Base-by-base conservation (phyloP, 2,113 vertebrate genomes). In the Syngnathus floridae region DNA sequence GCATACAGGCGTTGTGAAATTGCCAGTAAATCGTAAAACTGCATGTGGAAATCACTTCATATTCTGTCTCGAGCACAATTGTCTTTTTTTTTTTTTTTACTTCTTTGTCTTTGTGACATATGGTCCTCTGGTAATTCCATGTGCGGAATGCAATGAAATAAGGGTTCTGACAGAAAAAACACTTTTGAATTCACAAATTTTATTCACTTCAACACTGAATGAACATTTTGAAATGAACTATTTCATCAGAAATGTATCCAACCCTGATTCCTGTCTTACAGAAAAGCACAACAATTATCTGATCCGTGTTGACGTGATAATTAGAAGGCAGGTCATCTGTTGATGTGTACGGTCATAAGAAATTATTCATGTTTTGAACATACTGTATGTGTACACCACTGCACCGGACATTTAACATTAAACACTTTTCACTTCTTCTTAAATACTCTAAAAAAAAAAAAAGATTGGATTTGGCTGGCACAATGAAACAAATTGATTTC, bases 191-290 rank as follows among this genome's bases (percentile, higher is more conserved):
- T 84, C 84, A 87, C 84, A 87, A 78, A 72, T 84, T 85, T 88
- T 88, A 75, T 88, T 87, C 81, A 87, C 84, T 83, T 87, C 71
- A 85, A 83, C 80, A 79, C 72, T 82, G 76, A 77, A 82, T 77
- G 54, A 56, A 56, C 26, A 56, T 56, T 26, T 54, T 56, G 26
- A 56, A 56, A 56, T 56, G 80, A 82, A 82, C 74, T 64, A 80
- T 81, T 84, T 84, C 61, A 74, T 71, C 76, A 66, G 69, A 87
- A 77, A 73, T 82, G 82, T 74, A 72, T 78, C 76, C 13, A 76
- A 88, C 87, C 87, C 86, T 86, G 87, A 89, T 88, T 88, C 84
- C 84, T 84, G 83, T 81, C 72, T 69, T 56, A 86, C 76, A 84
- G 79, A 84, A 79, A 75, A 84, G 65, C 79, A 82, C 80, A 78